A percentile compares a stretch with the other conserved stretches of the same genome.
These are phyloP conservation scores for Nyctalus aviator DNA, from an alignment of 2,797 vertebrate genomes.

Conservation along the genomic window DNA sequence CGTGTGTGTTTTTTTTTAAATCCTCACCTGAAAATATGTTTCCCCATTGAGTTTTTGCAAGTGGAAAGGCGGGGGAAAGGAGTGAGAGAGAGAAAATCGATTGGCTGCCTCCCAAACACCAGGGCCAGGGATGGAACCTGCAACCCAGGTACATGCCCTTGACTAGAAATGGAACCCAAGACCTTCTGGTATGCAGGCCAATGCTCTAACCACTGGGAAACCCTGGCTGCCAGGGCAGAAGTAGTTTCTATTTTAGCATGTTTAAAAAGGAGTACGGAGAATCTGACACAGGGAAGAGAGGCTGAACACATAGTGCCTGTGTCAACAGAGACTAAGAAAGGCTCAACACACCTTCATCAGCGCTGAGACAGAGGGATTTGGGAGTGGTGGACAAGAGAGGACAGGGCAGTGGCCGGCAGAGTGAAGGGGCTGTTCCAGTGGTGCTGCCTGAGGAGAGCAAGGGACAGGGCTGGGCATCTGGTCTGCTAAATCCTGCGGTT, in stretches of 20 bases:
- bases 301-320: neutral
- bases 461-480: neutral
- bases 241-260: neutral
- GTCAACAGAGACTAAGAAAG: neutral
- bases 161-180: too few relatives aligned
- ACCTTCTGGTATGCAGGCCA: too few relatives aligned
- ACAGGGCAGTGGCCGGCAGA: neutral
- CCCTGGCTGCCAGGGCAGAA: neutral
- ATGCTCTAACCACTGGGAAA: too few relatives aligned
- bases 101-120: too few relatives aligned
- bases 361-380: neutral
- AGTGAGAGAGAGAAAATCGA: too few relatives aligned
- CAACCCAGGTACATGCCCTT: too few relatives aligned
- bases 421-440: neutral
- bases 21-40: too few relatives aligned
- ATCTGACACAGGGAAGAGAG: neutral
- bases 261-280: neutral
- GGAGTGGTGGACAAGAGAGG: neutral
- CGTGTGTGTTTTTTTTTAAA: too few relatives aligned
- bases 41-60: too few relatives aligned
- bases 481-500: neutral
- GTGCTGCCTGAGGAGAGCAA: rapidly evolving
- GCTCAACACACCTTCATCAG: neutral
- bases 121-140: too few relatives aligned
- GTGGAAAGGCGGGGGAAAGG: too few relatives aligned